These are phyloP conservation scores for Dasypus novemcinctus DNA, from an alignment of 2,113 vertebrate species.

Conservation along the genomic window DNA sequence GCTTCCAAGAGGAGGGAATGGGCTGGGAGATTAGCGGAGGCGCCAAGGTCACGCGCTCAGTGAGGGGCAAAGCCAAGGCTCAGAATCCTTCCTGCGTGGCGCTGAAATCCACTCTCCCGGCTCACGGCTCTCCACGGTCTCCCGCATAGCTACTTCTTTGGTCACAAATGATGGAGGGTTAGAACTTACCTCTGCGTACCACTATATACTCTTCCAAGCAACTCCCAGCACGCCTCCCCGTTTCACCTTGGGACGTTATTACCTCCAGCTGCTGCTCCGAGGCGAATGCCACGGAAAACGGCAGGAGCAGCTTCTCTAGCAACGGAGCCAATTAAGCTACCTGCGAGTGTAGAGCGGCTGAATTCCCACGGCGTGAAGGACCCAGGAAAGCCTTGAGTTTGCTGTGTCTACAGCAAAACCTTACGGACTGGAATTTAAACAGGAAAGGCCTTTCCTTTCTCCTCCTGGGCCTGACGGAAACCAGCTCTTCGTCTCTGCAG, in stretches of 20 bases:
- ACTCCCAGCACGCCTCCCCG: not conserved
- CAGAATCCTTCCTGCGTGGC: accelerated
- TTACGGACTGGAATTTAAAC: not conserved
- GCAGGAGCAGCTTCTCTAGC: not conserved
- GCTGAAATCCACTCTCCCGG: not conserved
- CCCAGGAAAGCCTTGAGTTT: not conserved
- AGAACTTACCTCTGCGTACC: not conserved
- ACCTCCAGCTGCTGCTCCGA: not conserved
- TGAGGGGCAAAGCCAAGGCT: not conserved
- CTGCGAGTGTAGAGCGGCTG: not conserved
- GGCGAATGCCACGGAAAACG: not conserved
- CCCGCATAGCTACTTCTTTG: not conserved
- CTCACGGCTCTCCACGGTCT: not conserved
- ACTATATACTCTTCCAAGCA: not conserved
- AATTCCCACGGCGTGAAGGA: not conserved
- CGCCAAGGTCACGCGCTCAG: not conserved
- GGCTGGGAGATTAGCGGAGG: not conserved
- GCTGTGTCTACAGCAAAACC: not conserved
- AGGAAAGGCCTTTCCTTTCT: not conserved
- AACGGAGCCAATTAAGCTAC: not conserved
- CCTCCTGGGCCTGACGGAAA: not conserved
- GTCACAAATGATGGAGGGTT: not conserved
- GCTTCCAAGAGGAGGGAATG: not conserved
- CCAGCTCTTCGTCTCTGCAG: not conserved
- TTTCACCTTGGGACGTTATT: not conserved